These are phyloP conservation scores for Aphelinus certus DNA, from an alignment of 1,140 invertebrate species.

Conservation along the genomic window DNA sequence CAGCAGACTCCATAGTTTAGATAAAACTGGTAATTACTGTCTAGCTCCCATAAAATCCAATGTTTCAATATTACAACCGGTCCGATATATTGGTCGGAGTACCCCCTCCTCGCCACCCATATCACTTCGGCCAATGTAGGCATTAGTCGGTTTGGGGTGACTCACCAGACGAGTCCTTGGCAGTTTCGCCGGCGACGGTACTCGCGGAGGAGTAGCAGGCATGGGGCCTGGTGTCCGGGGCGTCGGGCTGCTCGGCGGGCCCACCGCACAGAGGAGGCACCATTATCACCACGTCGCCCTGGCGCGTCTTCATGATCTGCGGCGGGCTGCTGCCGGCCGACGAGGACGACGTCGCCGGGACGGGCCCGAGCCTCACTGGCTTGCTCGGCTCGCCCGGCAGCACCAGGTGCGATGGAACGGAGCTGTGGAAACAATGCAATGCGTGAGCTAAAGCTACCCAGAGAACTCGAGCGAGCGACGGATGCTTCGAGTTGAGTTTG, in stretches of 20 bases:
- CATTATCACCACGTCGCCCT: slow-evolving; percentile 71
- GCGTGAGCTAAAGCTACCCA: too few relatives aligned
- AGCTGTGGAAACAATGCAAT: slow-evolving; percentile 54
- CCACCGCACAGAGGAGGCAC: slow-evolving; percentile 65
- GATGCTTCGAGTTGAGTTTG: too few relatives aligned
- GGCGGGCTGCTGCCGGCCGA: slow-evolving; percentile 18
- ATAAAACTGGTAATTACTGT: too few relatives aligned
- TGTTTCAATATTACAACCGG: too few relatives aligned
- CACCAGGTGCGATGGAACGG: slow-evolving; percentile 67
- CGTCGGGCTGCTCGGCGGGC: background rate
- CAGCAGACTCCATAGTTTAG: too few relatives aligned
- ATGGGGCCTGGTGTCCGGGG: slow-evolving; percentile 55
- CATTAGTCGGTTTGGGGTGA: too few relatives aligned
- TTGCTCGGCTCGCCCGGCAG: slow-evolving; percentile 52
- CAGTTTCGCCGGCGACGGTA: slow-evolving; percentile 40
- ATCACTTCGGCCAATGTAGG: too few relatives aligned
- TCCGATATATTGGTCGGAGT: too few relatives aligned
- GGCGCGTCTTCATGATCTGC: slow-evolving; percentile 51
- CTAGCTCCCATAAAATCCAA: too few relatives aligned
- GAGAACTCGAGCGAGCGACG: too few relatives aligned
- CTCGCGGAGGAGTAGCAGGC: slow-evolving; percentile 6
- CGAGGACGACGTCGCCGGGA: slow-evolving; percentile 37
- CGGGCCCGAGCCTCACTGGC: slow-evolving; percentile 31
- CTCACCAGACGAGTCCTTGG: too few relatives aligned
- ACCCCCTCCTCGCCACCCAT: too few relatives aligned